Percentiles rank a stretch among this genome's conserved stretches.
Evolutionary conservation across 2,888 invertebrate species (phyloP).

Genomic region (Drosophila rellima): DNA sequence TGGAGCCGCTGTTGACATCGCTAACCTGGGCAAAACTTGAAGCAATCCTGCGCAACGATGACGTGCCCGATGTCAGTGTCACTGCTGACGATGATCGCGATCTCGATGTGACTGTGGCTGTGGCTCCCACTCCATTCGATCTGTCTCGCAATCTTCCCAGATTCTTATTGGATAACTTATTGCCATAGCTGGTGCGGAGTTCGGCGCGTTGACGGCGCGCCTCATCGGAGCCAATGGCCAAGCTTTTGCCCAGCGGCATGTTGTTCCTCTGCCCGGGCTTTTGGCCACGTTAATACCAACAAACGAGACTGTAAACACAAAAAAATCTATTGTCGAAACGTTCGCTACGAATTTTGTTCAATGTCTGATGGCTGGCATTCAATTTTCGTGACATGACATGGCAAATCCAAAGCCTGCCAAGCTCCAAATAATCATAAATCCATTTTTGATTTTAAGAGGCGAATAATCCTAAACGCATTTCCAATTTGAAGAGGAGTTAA

Average conservation of each 20-base stretch:
- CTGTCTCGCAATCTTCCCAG: constrained; percentile 39
- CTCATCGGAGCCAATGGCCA: constrained; percentile 31
- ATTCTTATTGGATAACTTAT: constrained; percentile 57
- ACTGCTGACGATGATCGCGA: not conserved
- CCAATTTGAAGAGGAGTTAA: too few relatives aligned
- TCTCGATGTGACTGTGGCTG: too few relatives aligned
- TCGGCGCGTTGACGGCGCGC: constrained; percentile 62
- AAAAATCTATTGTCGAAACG: constrained; percentile 33
- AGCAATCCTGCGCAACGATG: constrained; percentile 60
- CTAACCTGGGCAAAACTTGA: constrained; percentile 66
- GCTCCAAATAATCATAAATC: too few relatives aligned
- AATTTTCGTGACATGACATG: not conserved
- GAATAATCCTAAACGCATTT: too few relatives aligned
- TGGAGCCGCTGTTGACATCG: constrained; percentile 44
- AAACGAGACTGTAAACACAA: not conserved
- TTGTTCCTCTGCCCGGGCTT: constrained; percentile 3
- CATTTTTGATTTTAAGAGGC: too few relatives aligned
- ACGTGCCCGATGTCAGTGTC: constrained; percentile 4
- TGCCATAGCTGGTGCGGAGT: constrained; percentile 62
- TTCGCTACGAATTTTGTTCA: constrained; percentile 41
- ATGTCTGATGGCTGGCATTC: not conserved
- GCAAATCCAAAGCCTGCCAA: constrained; percentile 13
- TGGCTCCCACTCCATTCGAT: not conserved
- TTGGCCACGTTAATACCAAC: not conserved
- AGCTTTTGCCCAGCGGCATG: constrained; percentile 40